Evolutionary conservation across 2,888 invertebrate genomes (phyloP), one percentile per base, ranked within the genome.

Genomic region (Rhagophthalmus giganteus): DNA sequence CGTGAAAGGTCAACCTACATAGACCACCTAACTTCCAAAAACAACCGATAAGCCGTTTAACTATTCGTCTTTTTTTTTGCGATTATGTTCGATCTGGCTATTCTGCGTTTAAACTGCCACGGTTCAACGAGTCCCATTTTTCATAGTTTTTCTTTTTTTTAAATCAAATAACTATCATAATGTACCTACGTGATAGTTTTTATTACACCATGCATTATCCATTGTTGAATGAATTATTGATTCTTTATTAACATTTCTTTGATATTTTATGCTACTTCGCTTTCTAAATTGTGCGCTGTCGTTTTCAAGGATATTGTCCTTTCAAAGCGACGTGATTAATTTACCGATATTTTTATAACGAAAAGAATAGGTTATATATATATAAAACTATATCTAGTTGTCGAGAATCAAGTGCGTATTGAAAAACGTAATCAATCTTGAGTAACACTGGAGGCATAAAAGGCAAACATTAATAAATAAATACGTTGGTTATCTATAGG

Each of bases 21-120:
- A 6, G 11, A 54, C 42, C 51, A 57, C 50, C 14, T 45, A 49
- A 38, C 56, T 32, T 38, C 51, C 50, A 28, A 54, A 30, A 38
- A 30, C 51, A 44, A 40, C 42, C 52, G 38, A 42, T 47, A 55
- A 52, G 45, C 57, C n/a, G n/a, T n/a, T n/a, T n/a, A n/a, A n/a
- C n/a, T n/a, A n/a, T n/a, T n/a, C n/a, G n/a, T n/a, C n/a, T n/a
- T n/a, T n/a, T n/a, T n/a, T n/a, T n/a, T n/a, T n/a, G n/a, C n/a
- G n/a, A n/a, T n/a, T n/a, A n/a, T n/a, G n/a, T n/a, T n/a, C n/a
- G n/a, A n/a, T n/a, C n/a, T n/a, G n/a, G 49, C 42, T 48, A 57
- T 52, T 55, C 55, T 57, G 57, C 55, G 55, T 49, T 47, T 52
- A 55, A 57, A 54, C 48, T 45, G 49, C 34, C 32, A 53, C 52